These are phyloP conservation scores for Pantala flavescens DNA, from an alignment of 1,140 invertebrate genomes.

Conservation along the genomic window DNA sequence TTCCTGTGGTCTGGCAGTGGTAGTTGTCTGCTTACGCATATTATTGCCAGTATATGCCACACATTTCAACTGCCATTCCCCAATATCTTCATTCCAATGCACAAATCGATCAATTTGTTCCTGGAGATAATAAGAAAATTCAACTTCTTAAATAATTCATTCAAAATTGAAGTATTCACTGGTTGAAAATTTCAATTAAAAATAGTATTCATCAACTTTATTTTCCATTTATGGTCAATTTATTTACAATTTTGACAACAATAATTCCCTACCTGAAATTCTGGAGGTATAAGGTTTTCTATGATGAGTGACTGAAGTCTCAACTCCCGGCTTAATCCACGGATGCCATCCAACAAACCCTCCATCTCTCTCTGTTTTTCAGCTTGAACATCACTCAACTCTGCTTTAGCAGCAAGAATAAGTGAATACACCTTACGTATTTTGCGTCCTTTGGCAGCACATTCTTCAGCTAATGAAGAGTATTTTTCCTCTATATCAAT, in stretches of 20 bases:
- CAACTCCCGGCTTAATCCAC: conserved; percentile 81
- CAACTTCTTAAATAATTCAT: not conserved
- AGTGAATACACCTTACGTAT: conserved; percentile 77
- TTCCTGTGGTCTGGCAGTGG: not conserved
- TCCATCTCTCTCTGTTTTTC: conserved; percentile 97
- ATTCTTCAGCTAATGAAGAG: conserved; percentile 86
- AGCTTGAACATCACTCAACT: conserved; percentile 76
- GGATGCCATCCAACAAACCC: conserved; percentile 81
- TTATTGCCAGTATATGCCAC: conserved; percentile 99
- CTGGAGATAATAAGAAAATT: conserved; percentile 36
- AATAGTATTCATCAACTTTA: too few species aligned
- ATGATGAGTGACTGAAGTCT: conserved; percentile 74
- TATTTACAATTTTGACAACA: too few species aligned
- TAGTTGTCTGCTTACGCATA: conserved; percentile 61
- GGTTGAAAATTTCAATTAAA: too few species aligned
- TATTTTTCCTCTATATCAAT: conserved; percentile 96
- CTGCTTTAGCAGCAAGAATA: conserved; percentile 70
- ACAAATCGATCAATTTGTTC: conserved; percentile 86
- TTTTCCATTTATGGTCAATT: too few species aligned
- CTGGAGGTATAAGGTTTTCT: conserved; percentile 82
- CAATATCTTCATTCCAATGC: conserved; percentile 96
- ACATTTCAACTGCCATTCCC: conserved; percentile 96
- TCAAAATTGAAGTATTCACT: too few species aligned
- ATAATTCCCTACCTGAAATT: conserved; percentile 59
- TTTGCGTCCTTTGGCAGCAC: conserved; percentile 83